A percentile compares a stretch with the other conserved stretches of the same genome.
Conservation (phyloP, 2,888 invertebrate species). For the Volucella inflata region DNA sequence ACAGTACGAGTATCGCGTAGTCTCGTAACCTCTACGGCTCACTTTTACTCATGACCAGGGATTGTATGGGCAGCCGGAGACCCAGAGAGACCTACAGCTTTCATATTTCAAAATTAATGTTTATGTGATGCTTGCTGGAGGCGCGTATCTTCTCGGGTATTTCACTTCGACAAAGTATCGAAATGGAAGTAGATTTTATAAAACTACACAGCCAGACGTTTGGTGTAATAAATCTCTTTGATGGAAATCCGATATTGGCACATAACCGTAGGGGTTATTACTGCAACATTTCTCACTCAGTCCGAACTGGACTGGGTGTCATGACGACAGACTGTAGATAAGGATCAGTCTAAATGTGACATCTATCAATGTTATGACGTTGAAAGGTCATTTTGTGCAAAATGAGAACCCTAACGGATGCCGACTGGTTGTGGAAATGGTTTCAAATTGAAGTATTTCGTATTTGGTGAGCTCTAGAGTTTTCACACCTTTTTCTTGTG, state of each 20-base stretch:
- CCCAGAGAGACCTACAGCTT: slow-evolving; percentile 10
- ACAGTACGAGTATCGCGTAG: slow-evolving; percentile 10
- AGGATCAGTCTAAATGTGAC: slow-evolving; percentile 29
- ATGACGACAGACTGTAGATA: slow-evolving; percentile 30
- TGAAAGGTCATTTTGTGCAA: background rate
- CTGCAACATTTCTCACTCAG: slow-evolving; percentile 16
- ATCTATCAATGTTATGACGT: slow-evolving; percentile 46
- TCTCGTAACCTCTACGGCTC: slow-evolving; percentile 9
- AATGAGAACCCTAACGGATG: no score
- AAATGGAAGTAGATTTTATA: slow-evolving; percentile 41
- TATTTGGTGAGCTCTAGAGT: no score
- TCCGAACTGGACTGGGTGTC: background rate
- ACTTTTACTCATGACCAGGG: background rate
- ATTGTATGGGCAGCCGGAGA: background rate
- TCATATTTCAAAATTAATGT: slow-evolving; percentile 61
- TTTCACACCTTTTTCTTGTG: no score
- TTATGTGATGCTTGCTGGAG: slow-evolving; percentile 1
- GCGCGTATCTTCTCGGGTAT: background rate
- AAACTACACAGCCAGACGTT: slow-evolving; percentile 43
- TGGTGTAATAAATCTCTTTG: slow-evolving; percentile 48
- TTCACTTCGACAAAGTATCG: slow-evolving; percentile 10
- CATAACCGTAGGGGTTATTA: slow-evolving; percentile 42
- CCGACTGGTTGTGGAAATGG: no score
- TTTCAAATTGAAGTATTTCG: no score
- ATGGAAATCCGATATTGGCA: slow-evolving; percentile 68